Evolutionary conservation across 1,140 invertebrate species (phyloP).

Genomic region (Drosophila nigromelanica): DNA sequence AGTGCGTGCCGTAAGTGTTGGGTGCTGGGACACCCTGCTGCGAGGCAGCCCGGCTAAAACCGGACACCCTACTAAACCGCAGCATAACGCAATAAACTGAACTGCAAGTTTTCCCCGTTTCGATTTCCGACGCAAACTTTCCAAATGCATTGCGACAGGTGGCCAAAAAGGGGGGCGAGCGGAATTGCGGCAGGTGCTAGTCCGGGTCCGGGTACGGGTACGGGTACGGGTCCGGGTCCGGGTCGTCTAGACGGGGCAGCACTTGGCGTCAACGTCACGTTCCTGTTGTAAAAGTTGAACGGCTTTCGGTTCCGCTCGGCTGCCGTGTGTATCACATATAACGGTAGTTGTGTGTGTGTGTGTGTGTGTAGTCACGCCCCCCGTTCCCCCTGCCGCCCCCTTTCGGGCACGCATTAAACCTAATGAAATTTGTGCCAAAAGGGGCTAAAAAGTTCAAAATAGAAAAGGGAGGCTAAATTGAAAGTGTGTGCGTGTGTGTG

Average conservation of each 20-base stretch:
- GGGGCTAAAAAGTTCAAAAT: neutral
- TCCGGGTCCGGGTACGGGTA: no score
- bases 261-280: constrained; percentile 59
- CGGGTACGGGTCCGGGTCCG: neutral
- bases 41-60: neutral
- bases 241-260: constrained; percentile 19
- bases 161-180: no score
- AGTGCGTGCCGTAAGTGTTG: constrained; percentile 37
- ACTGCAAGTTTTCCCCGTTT: constrained; percentile 78
- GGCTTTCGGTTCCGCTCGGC: neutral
- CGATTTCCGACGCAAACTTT: constrained; percentile 76
- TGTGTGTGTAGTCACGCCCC: constrained; percentile 32
- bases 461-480: constrained; percentile 31
- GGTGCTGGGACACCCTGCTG: neutral
- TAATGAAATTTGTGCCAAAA: constrained; percentile 65
- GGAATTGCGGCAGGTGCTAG: no score
- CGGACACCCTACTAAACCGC: constrained; percentile 34
- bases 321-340: constrained; percentile 24
- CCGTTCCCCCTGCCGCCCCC: no score
- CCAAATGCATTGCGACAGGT: constrained; percentile 63
- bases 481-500: neutral
- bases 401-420: constrained; percentile 56
- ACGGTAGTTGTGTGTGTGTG: constrained; percentile 55
- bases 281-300: constrained; percentile 59
- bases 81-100: constrained; percentile 67